phyloP scores from a whole-genome alignment of 2,888 invertebrate genomes.

The Agrilus cyanescens region DNA sequence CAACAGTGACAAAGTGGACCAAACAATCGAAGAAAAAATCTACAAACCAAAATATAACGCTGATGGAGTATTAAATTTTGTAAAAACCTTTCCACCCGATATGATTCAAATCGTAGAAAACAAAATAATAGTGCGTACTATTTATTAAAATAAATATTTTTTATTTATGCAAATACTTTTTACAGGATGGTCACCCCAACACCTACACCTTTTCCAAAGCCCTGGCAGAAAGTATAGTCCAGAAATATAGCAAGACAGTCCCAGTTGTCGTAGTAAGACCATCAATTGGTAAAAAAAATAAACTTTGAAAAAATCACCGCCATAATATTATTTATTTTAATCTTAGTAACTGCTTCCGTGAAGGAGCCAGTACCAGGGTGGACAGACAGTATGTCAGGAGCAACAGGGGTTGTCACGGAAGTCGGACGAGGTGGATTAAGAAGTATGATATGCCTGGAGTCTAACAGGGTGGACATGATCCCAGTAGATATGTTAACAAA shows the following conservation, averaged over 20 bases:
- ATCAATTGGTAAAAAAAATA: constrained; percentile 73
- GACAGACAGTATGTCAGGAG: constrained; percentile 87
- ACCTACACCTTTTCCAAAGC: constrained; percentile 87
- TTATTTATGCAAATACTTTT: neutral
- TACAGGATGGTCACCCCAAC: constrained; percentile 57
- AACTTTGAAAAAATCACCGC: no score
- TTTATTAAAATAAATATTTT: no score
- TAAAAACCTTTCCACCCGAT: constrained; percentile 42
- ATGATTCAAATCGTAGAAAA: constrained; percentile 45
- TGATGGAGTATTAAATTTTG: neutral
- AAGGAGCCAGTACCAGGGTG: constrained; percentile 79
- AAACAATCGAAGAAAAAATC: constrained; percentile 56
- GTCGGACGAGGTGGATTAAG: constrained; percentile 71
- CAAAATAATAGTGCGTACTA: constrained; percentile 41
- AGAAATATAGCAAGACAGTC: constrained; percentile 53
- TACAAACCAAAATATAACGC: constrained; percentile 40
- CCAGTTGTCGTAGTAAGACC: constrained; percentile 88
- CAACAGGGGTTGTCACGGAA: constrained; percentile 67
- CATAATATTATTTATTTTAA: no score
- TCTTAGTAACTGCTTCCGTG: constrained; percentile 53
- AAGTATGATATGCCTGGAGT: constrained; percentile 63
- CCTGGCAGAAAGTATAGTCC: constrained; percentile 68
- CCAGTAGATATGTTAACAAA: constrained; percentile 90
- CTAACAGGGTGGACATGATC: constrained; percentile 79
- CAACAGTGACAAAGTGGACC: constrained; percentile 63